Conservation (phyloP, 2,888 invertebrate species). For the Dendrolimus houi region DNA sequence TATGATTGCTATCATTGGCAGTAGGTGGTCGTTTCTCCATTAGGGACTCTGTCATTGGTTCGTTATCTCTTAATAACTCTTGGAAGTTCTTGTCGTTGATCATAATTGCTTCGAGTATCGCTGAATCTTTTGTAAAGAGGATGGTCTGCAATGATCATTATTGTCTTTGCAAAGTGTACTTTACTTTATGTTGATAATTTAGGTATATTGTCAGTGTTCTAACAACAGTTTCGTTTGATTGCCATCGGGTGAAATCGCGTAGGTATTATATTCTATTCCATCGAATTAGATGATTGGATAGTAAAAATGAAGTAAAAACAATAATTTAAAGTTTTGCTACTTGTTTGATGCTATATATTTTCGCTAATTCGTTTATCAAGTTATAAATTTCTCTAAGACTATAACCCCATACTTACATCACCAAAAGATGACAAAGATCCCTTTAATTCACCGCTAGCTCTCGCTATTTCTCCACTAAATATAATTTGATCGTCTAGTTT, state of each 20-base stretch:
- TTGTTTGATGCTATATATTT: background rate
- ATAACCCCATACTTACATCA: conserved; percentile 69
- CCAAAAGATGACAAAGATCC: conserved; percentile 83
- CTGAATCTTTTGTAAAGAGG: conserved; percentile 86
- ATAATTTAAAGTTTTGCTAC: background rate
- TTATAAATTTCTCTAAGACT: no score
- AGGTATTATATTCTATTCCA: no score
- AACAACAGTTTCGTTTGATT: no score
- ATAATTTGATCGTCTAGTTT: conserved; percentile 80
- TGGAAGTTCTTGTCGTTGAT: conserved; percentile 57
- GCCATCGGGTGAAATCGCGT: no score
- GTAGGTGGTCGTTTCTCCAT: conserved; percentile 77
- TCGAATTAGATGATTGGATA: background rate
- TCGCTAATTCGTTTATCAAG: no score
- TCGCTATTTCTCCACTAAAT: conserved; percentile 88
- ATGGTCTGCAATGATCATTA: conserved; percentile 80
- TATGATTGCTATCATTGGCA: conserved; percentile 57
- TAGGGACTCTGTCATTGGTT: conserved; percentile 28
- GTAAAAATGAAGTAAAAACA: conserved; percentile 2
- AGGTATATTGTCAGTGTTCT: no score
- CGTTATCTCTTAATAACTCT: conserved; percentile 55
- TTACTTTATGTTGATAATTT: no score
- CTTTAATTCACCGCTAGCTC: conserved; percentile 84
- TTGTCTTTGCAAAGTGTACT: no score
- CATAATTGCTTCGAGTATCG: conserved; percentile 77